Evolutionary conservation across 1,140 invertebrate genomes (phyloP).

Genomic region (Papilio polytes): DNA sequence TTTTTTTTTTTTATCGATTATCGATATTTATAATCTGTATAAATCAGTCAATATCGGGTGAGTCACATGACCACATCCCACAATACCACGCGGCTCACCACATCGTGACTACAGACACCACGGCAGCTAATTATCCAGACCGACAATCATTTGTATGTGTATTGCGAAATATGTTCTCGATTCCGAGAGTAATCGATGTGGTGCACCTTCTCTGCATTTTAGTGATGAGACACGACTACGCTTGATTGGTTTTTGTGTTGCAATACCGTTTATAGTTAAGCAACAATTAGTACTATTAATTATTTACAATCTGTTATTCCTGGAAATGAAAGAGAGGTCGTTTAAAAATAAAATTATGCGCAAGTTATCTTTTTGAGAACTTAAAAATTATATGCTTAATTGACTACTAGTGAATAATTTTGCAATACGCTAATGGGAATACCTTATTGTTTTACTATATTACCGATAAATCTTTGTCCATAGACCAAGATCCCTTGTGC

Average conservation of each 20-base stretch:
- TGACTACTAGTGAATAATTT: too few species aligned
- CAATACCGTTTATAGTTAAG: not conserved
- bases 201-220: constrained; percentile 20
- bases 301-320: not conserved
- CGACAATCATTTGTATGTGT: constrained; percentile 50
- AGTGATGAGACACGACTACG: constrained; percentile 29
- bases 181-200: constrained; percentile 41
- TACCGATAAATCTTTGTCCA: not conserved
- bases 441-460: too few species aligned
- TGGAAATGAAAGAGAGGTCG: too few species aligned
- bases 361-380: too few species aligned
- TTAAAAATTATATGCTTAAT: too few species aligned
- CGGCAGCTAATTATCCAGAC: constrained; percentile 60
- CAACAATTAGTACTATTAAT: not conserved
- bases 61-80: constrained; percentile 20
- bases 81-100: constrained; percentile 29
- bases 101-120: constrained; percentile 62
- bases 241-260: constrained; percentile 34
- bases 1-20: not conserved
- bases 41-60: not conserved
- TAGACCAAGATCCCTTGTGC: not conserved
- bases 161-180: constrained; percentile 53
- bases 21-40: not conserved
- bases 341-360: too few species aligned
- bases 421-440: too few species aligned